Percentiles rank a stretch among this genome's conserved stretches.
phyloP scores from a whole-genome alignment of 1,140 invertebrate species.

The Antheraea pernyi region DNA sequence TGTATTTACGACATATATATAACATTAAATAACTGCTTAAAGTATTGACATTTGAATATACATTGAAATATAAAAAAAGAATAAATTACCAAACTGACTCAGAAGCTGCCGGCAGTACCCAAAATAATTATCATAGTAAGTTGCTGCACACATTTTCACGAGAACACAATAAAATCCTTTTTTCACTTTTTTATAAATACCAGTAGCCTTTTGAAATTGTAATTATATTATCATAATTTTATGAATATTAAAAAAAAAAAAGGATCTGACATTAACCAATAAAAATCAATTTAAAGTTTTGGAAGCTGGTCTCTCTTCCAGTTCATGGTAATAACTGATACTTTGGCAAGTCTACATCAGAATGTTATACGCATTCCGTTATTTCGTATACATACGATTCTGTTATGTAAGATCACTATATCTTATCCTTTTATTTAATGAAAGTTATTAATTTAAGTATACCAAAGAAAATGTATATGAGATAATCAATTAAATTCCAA shows the following conservation, averaged over 20 bases:
- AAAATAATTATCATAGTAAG: no score
- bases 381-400: neutral
- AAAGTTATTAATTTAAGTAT: no score
- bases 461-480: no score
- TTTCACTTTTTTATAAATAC: no score
- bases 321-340: neutral
- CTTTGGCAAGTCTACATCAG: neutral
- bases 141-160: no score
- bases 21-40: no score
- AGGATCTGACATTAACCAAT: neutral
- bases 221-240: neutral
- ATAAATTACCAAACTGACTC: conserved; percentile 58
- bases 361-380: neutral
- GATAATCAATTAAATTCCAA: no score
- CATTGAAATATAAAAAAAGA: conserved; percentile 1
- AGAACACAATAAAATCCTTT: no score
- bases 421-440: neutral
- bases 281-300: neutral
- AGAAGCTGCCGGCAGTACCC: conserved; percentile 38
- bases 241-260: no score
- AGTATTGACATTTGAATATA: no score
- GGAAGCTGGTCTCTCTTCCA: neutral
- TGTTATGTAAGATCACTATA: neutral
- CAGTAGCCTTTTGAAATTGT: neutral
- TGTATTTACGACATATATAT: no score